These are phyloP conservation scores for Copidosoma floridanum DNA, from an alignment of 1,140 invertebrate genomes.

Conservation along the genomic window DNA sequence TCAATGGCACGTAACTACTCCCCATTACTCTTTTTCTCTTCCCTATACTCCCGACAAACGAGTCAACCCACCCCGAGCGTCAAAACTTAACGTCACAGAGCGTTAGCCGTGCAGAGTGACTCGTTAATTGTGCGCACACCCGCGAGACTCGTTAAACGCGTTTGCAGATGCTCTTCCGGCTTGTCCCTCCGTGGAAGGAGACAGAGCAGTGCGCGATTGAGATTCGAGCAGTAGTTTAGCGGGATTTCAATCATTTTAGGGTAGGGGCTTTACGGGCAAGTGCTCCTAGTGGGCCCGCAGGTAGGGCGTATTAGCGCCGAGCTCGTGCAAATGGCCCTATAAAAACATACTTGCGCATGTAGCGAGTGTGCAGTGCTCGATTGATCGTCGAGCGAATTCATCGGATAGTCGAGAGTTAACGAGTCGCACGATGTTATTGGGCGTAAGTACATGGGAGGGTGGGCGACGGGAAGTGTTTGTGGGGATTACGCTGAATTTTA, in stretches of 20 bases:
- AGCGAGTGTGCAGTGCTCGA: constrained; percentile 4
- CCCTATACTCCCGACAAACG: too few relatives aligned
- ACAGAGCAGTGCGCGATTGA: too few relatives aligned
- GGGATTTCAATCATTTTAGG: too few relatives aligned
- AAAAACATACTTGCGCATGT: not conserved
- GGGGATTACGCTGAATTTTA: too few relatives aligned
- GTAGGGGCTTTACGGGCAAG: too few relatives aligned
- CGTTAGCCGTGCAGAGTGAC: too few relatives aligned
- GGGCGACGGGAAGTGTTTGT: too few relatives aligned
- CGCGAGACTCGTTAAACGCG: not conserved
- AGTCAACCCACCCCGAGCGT: too few relatives aligned
- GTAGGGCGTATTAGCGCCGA: not conserved
- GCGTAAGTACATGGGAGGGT: constrained; percentile 10
- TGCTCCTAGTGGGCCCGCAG: not conserved
- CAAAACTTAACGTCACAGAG: too few relatives aligned
- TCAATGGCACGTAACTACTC: not conserved
- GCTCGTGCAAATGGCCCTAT: not conserved
- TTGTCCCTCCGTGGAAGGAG: not conserved
- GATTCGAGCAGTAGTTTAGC: too few relatives aligned
- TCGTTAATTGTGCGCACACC: too few relatives aligned
- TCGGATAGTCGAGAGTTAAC: not conserved
- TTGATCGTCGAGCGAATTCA: not conserved
- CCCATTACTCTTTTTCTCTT: not conserved
- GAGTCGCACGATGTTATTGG: constrained; percentile 9
- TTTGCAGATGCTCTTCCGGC: not conserved